A percentile compares a stretch with the other conserved stretches of the same genome.
Evolutionary conservation across 2,113 vertebrate species (phyloP).

Genomic region (Agelaius phoeniceus): DNA sequence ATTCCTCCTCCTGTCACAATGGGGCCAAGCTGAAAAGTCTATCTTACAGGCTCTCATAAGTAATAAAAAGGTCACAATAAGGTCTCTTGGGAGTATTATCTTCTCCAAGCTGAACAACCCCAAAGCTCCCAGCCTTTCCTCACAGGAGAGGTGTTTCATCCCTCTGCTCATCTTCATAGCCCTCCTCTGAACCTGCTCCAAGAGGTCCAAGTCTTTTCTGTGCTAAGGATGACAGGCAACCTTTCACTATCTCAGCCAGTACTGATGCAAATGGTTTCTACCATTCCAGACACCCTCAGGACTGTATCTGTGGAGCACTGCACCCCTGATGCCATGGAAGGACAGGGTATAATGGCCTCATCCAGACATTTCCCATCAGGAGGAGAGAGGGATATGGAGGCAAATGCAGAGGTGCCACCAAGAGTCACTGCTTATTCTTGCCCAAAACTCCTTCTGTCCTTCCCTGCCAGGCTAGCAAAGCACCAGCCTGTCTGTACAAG

Average conservation of each 20-base stretch:
- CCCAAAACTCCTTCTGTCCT: not conserved
- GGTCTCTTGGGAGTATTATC: not conserved
- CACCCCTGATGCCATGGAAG: not conserved
- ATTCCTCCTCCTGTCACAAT: not conserved
- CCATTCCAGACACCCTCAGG: accelerated
- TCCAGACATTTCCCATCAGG: not conserved
- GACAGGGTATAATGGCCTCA: not conserved
- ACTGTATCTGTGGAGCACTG: not conserved
- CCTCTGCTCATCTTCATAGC: not conserved
- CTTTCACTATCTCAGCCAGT: not conserved
- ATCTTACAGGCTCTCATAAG: not conserved
- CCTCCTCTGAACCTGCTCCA: not conserved
- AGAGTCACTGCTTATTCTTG: not conserved
- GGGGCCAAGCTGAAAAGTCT: not conserved
- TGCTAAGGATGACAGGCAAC: not conserved
- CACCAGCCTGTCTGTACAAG: not conserved
- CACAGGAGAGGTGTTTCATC: not conserved
- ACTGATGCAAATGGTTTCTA: not conserved
- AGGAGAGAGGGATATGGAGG: not conserved
- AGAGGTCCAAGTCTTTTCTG: not conserved
- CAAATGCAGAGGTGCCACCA: accelerated
- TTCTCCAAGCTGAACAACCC: not conserved
- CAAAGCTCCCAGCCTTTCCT: not conserved
- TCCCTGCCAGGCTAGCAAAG: not conserved
- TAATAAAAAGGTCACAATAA: not conserved